Conservation (phyloP, 2,797 vertebrate genomes). For the Sebastolobus alascanus region DNA sequence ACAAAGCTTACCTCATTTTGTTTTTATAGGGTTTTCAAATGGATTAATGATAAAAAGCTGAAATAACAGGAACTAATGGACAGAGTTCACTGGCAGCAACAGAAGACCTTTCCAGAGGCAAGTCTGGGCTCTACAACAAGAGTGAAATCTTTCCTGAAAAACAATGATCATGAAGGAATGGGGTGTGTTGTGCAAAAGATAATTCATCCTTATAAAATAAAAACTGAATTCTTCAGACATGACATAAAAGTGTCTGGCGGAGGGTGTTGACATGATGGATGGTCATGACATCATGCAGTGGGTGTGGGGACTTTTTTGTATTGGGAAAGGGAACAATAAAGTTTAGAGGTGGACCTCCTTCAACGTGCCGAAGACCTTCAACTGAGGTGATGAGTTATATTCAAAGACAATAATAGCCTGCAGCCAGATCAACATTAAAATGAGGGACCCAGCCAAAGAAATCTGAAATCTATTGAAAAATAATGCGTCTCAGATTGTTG, state of each 20-base stretch:
- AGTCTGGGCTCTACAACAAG: slow-evolving; percentile 19
- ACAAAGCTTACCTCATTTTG: neutral
- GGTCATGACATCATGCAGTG: slow-evolving; percentile 4
- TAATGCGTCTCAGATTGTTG: slow-evolving; percentile 15
- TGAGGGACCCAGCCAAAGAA: slow-evolving; percentile 16
- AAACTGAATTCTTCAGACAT: slow-evolving; percentile 16
- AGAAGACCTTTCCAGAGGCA: neutral
- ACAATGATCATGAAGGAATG: neutral
- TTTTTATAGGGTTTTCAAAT: neutral
- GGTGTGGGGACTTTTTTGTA: neutral
- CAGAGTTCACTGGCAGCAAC: slow-evolving; percentile 20
- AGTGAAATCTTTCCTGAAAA: slow-evolving; percentile 17
- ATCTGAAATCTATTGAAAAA: slow-evolving; percentile 31
- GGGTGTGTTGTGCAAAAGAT: neutral
- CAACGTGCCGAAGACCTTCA: slow-evolving; percentile 22
- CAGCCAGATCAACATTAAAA: slow-evolving; percentile 37
- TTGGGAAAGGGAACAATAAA: slow-evolving; percentile 14
- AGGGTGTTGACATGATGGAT: slow-evolving; percentile 18
- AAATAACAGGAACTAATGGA: neutral
- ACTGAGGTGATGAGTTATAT: slow-evolving; percentile 37
- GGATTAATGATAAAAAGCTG: neutral
- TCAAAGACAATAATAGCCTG: slow-evolving; percentile 27
- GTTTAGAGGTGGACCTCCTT: slow-evolving; percentile 11
- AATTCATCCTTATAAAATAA: slow-evolving; percentile 23
- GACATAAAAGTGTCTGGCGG: slow-evolving; percentile 14